Percentiles rank a stretch among this genome's conserved stretches.
These are phyloP conservation scores for Syrrhaptes paradoxus DNA, from an alignment of 2,113 vertebrate species.

Conservation along the genomic window DNA sequence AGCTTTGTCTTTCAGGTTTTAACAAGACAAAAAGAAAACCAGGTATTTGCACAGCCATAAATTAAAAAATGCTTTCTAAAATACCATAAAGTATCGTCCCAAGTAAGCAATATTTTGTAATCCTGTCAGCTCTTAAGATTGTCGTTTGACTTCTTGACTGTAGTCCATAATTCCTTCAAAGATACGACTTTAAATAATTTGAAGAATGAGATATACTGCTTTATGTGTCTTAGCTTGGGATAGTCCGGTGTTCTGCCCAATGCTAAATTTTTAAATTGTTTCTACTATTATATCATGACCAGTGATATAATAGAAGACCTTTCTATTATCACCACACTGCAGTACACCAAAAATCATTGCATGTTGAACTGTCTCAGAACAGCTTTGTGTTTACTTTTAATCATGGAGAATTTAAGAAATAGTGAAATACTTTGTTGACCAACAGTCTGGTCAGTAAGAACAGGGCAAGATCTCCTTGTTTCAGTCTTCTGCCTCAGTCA, in stretches of 20 bases:
- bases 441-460: neutral
- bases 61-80: neutral
- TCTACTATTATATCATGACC: neutral
- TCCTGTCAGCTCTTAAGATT: neutral
- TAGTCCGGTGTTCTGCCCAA: neutral
- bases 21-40: neutral
- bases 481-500: neutral
- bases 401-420: neutral
- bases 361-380: neutral
- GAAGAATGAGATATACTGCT: neutral
- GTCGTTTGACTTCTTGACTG: neutral
- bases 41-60: neutral
- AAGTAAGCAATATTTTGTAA: neutral
- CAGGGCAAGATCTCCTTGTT: neutral
- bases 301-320: neutral
- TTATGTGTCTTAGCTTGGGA: neutral
- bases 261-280: neutral
- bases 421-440: neutral
- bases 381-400: neutral
- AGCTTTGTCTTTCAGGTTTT: neutral
- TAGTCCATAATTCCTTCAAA: neutral
- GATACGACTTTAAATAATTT: neutral
- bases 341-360: rapidly evolving
- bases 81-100: neutral
- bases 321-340: neutral